Evolutionary conservation across 1,140 invertebrate genomes (phyloP), one percentile per base, ranked within the genome.

Genomic region (Cotesia glomerata): DNA sequence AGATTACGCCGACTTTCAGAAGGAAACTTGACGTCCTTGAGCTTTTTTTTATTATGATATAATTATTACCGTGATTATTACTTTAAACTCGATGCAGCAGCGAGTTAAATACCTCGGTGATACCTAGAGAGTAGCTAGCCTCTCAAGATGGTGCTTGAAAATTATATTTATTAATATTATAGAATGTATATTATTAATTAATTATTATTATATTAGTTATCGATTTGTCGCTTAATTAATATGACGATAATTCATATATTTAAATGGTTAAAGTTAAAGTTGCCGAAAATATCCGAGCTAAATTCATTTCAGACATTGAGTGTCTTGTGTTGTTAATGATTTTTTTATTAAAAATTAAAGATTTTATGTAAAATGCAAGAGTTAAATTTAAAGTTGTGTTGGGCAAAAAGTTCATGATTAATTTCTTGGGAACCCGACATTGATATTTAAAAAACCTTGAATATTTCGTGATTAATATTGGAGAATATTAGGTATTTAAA

Each of bases 21-120:
- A 70, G 54, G 14, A 70, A 70, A 59, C 67, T 52, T 58, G 36
- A 32, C 52, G 45, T 49, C 61, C 62, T 71, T 71, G 69, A 56
- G 62, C 51, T 64, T 71, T 71, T 64, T 52, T 63, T 71, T 62
- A 39, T 69, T 39, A 39, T 5, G 11, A 39, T 11, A 39, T 39
- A 39, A 39, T 39, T 39, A 39, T 39, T 39, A 39, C 11, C 11
- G 5, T 39, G 7, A 39, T 39, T 39, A 39, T 39, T 39, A 39
- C 11, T 69, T 54, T 4, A 61, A 56, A 68, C 58, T 32, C 59
- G 59, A 39, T 62, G 58, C 58, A 65, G 45, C 63, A 70, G 67
- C 56, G 67, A 45, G 68, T n/a, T 62, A 71, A 66, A 66, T 66
- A 72, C 63, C 49, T 71, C 62, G 70, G 59, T 72, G 70, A 72